Percentiles rank a stretch among this genome's conserved stretches.
phyloP scores from a whole-genome alignment of 1,140 invertebrate genomes.

The Drosophila nannoptera region DNA sequence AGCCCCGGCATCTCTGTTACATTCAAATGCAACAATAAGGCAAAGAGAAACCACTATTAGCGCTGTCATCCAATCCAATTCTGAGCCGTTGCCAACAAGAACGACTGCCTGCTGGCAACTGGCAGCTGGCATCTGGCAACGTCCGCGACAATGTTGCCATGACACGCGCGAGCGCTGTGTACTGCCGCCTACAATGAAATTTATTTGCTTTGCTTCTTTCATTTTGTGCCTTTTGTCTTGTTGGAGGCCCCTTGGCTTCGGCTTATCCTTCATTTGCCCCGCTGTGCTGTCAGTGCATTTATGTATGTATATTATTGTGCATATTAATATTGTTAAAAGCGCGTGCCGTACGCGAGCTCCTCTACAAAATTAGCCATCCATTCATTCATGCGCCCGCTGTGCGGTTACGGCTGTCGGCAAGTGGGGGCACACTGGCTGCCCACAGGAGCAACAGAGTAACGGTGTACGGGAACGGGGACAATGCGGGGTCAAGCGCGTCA shows the following conservation, averaged over 20 bases:
- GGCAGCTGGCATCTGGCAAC: slow-evolving; percentile 20
- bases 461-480: neutral
- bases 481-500: slow-evolving; percentile 14
- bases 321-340: slow-evolving; percentile 76
- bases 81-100: slow-evolving; percentile 23
- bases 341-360: slow-evolving; percentile 34
- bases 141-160: slow-evolving; percentile 20
- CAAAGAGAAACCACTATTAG: slow-evolving; percentile 10
- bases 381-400: slow-evolving; percentile 54
- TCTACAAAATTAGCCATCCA: slow-evolving; percentile 73
- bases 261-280: slow-evolving; percentile 53
- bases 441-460: neutral
- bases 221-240: slow-evolving; percentile 27
- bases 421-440: neutral
- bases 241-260: slow-evolving; percentile 30
- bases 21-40: slow-evolving; percentile 13
- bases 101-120: slow-evolving; percentile 29
- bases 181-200: slow-evolving; percentile 54
- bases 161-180: slow-evolving; percentile 25
- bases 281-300: slow-evolving; percentile 44
- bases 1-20: neutral
- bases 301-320: slow-evolving; percentile 55
- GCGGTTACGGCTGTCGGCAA: slow-evolving; percentile 20
- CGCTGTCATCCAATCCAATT: slow-evolving; percentile 58
- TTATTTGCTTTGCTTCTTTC: slow-evolving; percentile 51